Conservation (phyloP, 37 sponge, comb jelly and placozoan species). For the Spongilla lacustris region DNA sequence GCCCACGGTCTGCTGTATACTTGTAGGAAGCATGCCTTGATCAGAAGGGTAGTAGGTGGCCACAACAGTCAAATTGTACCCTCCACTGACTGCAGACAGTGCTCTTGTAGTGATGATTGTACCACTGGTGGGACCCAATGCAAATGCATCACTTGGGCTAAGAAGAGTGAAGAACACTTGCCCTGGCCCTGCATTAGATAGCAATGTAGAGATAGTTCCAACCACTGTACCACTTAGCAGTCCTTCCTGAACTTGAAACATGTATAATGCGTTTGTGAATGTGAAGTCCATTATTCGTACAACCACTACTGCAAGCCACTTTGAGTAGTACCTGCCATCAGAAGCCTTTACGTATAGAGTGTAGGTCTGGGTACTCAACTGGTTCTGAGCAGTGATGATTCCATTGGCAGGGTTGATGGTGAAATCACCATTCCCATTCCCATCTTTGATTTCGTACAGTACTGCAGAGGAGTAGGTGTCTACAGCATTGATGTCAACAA, state of each 20-base stretch:
- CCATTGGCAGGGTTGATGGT: constrained; percentile 15
- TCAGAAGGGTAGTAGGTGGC: neutral
- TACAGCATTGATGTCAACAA: neutral
- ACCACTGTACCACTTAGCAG: neutral
- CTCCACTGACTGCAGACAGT: neutral
- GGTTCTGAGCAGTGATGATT: neutral
- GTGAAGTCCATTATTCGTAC: neutral
- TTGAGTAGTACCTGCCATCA: neutral
- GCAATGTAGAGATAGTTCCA: neutral
- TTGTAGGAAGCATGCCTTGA: neutral
- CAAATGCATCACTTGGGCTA: neutral
- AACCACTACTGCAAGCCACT: neutral
- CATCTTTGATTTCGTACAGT: neutral
- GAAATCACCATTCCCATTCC: neutral
- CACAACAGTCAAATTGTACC: neutral
- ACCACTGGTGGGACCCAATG: neutral
- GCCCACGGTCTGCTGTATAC: neutral
- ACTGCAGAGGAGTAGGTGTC: neutral
- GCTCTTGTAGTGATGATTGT: neutral
- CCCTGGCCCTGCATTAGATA: neutral
- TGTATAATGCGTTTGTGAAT: neutral
- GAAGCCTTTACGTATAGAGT: neutral
- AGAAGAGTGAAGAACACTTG: neutral
- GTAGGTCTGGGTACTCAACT: neutral
- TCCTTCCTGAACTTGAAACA: neutral